Evolutionary conservation across 2,113 vertebrate species (phyloP), one percentile per base, ranked within the genome.

Genomic region (Pipa parva): DNA sequence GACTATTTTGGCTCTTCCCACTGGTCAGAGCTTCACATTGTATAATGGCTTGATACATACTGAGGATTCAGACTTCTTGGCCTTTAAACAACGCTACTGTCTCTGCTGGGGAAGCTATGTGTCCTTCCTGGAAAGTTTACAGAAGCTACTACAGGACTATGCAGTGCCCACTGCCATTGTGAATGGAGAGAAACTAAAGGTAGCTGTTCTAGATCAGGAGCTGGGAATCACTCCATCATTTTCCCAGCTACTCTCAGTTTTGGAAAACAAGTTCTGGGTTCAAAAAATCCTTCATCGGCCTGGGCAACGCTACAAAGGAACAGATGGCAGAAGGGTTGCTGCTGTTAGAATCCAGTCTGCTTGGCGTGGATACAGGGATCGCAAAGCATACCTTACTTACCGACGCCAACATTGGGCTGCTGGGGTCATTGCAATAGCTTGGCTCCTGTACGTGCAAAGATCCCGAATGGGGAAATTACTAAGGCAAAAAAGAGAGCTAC

Each of bases 271-370:
- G 0, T 24, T 75, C 29, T 45, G 77, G 2, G 80, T 94, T 51
- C 76, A 73, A 45, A 74, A 66, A 63, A 58, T 85, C 50, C 24
- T 88, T 26, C 73, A 28, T 2, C 39, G 37, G 17, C 87, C 88
- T 2, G 93, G 90, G 73, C 93, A 83, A 71, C 82, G 90, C 39
- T 90, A 83, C 81, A 85, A 78, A 74, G 91, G 92, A 65, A 86
- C 72, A 39, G 77, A 81, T 17, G 92, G 90, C 5, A 15, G 1
- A 0, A 52, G 71, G 9, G 79, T 71, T 0, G 93, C 92, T 1
- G 86, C 85, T 11, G 59, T 75, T 11, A 82, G 59, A 78, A 84
- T 92, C 64, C 91, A 90, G 55, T 78, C 89, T 52, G 79, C 75
- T 0, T 92, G 93, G 91, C 84, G 87, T 71, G 55, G 86, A 20